These are phyloP conservation scores for Campoplex capitator DNA, from an alignment of 2,888 invertebrate genomes.

Conservation along the genomic window DNA sequence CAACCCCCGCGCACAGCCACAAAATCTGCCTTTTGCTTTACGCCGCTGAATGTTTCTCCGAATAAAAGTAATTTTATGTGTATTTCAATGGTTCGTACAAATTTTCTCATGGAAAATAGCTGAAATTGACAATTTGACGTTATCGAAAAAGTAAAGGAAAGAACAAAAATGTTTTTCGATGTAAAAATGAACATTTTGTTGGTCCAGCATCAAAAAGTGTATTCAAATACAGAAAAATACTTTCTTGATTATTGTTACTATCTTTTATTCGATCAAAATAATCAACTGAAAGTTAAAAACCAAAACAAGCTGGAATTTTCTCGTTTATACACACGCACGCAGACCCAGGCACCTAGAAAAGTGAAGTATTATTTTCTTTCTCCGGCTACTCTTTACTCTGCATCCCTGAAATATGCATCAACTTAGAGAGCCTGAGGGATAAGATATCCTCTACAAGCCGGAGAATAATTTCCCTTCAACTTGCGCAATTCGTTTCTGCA, in stretches of 20 bases:
- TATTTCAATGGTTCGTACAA: too few species aligned
- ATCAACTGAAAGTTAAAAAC: not conserved
- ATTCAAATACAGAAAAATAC: not conserved
- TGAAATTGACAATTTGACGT: not conserved
- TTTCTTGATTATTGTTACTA: not conserved
- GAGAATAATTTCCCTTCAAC: conserved; percentile 44
- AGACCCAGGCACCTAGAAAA: not conserved
- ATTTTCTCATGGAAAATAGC: too few species aligned
- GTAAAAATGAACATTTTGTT: too few species aligned
- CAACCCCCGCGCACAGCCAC: not conserved
- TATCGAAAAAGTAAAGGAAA: not conserved
- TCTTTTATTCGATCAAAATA: not conserved
- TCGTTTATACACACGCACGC: not conserved
- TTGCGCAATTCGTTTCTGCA: conserved; percentile 8
- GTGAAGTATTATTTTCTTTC: not conserved
- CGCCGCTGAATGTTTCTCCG: not conserved
- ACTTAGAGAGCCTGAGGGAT: conserved; percentile 40
- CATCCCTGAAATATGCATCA: conserved; percentile 57
- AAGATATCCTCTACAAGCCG: conserved; percentile 46
- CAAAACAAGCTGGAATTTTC: not conserved
- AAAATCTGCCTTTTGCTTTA: not conserved
- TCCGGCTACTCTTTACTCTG: conserved; percentile 21
- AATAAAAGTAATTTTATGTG: not conserved
- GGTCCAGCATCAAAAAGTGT: not conserved
- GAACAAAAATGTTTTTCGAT: not conserved